A percentile compares a stretch with the other conserved stretches of the same genome.
phyloP scores from a whole-genome alignment of 2,113 vertebrate genomes.

The Erinaceus europaeus region DNA sequence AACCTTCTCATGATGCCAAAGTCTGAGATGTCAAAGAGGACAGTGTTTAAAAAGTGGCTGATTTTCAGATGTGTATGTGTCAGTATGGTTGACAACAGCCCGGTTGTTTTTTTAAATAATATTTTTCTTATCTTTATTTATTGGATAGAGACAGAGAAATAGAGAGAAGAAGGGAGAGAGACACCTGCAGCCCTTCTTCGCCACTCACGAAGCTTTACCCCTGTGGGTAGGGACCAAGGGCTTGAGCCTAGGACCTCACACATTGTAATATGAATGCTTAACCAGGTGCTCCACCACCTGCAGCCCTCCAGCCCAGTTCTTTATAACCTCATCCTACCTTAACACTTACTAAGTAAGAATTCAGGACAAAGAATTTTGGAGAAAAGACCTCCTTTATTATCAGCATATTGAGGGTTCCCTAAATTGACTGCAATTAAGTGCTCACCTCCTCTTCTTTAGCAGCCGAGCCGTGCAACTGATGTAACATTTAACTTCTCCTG shows the following conservation, averaged over 20 bases:
- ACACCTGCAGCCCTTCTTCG: no score
- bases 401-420: neutral
- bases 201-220: no score
- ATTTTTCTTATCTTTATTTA: no score
- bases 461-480: neutral
- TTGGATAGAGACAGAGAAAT: no score
- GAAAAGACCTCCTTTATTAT: neutral
- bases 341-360: neutral
- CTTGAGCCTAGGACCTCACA: no score
- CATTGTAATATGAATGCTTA: no score
- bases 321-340: no score
- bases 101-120: constrained; percentile 9
- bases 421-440: neutral
- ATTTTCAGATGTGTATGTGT: neutral
- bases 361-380: neutral
- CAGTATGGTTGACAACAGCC: neutral
- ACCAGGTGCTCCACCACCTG: no score
- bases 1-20: constrained; percentile 25
- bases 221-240: no score
- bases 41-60: neutral
- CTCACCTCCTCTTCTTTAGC: neutral
- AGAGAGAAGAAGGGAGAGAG: no score
- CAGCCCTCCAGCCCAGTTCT: no score
- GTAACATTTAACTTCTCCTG: neutral
- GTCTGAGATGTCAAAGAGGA: neutral